These are phyloP conservation scores for Drosophila punjabiensis DNA, from an alignment of 1,140 invertebrate species.

Conservation along the genomic window DNA sequence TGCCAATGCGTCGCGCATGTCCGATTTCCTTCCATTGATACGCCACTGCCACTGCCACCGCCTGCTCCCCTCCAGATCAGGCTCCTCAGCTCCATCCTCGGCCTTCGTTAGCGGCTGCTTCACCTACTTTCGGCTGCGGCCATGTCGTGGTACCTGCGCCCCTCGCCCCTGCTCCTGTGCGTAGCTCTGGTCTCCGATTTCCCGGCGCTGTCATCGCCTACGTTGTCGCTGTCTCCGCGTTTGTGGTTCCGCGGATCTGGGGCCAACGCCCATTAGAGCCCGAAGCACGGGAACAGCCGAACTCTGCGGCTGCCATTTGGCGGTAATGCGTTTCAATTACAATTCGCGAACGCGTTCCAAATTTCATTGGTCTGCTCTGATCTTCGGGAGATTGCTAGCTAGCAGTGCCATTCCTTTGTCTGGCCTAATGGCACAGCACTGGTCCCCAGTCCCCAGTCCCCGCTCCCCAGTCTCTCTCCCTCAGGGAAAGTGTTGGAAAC, in stretches of 20 bases:
- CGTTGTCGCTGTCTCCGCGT: constrained; percentile 50
- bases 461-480: constrained; percentile 8
- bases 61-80: background rate
- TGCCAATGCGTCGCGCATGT: constrained; percentile 75
- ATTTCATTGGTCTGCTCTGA: constrained; percentile 70
- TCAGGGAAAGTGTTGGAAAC: constrained; percentile 73
- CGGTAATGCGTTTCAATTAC: constrained; percentile 80
- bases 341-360: constrained; percentile 54
- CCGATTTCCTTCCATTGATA: constrained; percentile 78
- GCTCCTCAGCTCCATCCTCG: background rate
- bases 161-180: constrained; percentile 17
- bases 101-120: constrained; percentile 61
- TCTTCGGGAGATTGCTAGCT: constrained; percentile 40
- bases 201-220: constrained; percentile 74
- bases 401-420: constrained; percentile 31
- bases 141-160: constrained; percentile 41
- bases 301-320: constrained; percentile 56
- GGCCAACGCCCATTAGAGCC: constrained; percentile 72
- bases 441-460: too few relatives aligned
- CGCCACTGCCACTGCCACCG: constrained; percentile 14
- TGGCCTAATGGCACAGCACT: background rate
- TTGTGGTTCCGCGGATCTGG: constrained; percentile 50
- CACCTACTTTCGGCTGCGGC: constrained; percentile 69
- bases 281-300: constrained; percentile 28
- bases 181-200: constrained; percentile 60